These are phyloP conservation scores for Drosophila punjabiensis DNA, from an alignment of 1,140 invertebrate species.

Conservation along the genomic window DNA sequence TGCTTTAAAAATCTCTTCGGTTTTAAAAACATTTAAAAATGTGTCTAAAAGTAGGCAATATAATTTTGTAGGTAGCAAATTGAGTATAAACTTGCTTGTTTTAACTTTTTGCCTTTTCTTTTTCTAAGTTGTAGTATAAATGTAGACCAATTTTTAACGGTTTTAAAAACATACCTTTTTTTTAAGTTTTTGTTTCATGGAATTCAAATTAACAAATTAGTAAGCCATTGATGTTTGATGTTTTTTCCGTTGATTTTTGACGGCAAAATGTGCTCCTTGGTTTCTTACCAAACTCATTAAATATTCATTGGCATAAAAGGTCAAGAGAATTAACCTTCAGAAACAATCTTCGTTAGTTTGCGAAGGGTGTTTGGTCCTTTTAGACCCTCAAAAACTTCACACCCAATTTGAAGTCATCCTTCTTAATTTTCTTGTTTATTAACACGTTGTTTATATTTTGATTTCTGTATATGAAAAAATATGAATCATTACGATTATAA, in stretches of 20 bases:
- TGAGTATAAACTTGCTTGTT: no score
- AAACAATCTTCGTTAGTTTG: not conserved
- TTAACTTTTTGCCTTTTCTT: no score
- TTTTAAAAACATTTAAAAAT: no score
- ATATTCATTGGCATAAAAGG: constrained; percentile 9
- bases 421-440: not conserved
- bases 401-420: not conserved
- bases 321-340: not conserved
- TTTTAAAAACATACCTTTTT: no score
- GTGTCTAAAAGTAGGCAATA: no score
- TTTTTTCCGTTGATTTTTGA: not conserved
- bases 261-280: not conserved
- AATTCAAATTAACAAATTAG: not conserved
- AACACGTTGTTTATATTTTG: not conserved
- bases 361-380: not conserved
- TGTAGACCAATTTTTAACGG: no score
- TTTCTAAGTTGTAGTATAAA: no score
- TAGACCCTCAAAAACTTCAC: not conserved
- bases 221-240: not conserved
- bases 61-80: no score
- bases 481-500: not conserved
- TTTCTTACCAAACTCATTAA: not conserved
- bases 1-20: no score
- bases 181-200: no score
- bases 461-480: not conserved